Percentiles rank a stretch among this genome's conserved stretches.
These are phyloP conservation scores for Anarhynchus alexandrinus DNA, from an alignment of 2,113 vertebrate species.

Conservation along the genomic window DNA sequence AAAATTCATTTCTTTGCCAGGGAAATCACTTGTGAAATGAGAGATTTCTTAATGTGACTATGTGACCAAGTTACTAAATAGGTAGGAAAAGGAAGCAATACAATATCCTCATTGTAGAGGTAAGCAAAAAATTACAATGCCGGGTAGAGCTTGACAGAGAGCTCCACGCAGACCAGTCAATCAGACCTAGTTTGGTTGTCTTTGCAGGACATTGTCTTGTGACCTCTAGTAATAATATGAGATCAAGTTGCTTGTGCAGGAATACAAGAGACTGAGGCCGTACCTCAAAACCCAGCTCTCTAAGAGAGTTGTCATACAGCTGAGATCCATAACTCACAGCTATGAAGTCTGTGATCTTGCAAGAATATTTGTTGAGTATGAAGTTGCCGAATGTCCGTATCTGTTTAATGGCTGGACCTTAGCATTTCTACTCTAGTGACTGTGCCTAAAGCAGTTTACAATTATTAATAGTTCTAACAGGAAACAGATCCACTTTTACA, in stretches of 20 bases:
- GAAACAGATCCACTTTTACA: neutral
- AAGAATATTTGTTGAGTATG: neutral
- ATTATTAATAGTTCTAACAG: neutral
- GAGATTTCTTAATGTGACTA: neutral
- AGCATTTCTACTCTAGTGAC: neutral
- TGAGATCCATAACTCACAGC: neutral
- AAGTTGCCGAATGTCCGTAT: fast-evolving
- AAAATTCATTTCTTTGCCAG: neutral
- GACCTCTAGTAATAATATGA: neutral
- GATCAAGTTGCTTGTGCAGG: neutral
- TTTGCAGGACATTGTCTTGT: neutral
- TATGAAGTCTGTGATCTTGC: neutral
- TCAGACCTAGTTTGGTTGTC: neutral
- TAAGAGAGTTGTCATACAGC: neutral
- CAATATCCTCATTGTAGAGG: neutral
- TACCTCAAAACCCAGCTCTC: neutral
- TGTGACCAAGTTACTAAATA: neutral
- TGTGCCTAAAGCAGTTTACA: neutral
- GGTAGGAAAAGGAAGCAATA: neutral
- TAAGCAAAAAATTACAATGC: neutral
- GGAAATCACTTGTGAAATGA: neutral
- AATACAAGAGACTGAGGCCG: neutral
- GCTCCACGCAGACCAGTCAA: neutral
- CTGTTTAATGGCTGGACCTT: neutral
- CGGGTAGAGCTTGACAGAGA: neutral